Conservation (phyloP, 1,140 invertebrate genomes). For the Radopholus similis region DNA sequence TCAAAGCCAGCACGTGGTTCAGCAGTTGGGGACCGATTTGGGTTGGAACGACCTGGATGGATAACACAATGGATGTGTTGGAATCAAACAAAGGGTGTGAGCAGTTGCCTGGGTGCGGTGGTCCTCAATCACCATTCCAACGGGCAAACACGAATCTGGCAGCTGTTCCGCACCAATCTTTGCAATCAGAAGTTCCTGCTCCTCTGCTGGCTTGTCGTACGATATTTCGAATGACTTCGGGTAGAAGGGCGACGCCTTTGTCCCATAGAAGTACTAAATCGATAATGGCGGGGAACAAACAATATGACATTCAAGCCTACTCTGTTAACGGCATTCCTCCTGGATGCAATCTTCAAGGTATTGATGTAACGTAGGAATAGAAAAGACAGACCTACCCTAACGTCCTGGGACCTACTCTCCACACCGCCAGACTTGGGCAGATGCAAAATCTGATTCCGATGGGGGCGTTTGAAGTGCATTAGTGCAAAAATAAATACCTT, state of each 20-base stretch:
- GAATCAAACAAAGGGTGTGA: neutral
- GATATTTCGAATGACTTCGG: constrained; percentile 37
- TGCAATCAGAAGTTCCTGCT: constrained; percentile 35
- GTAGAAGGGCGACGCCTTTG: constrained; percentile 12
- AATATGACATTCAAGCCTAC: constrained; percentile 12
- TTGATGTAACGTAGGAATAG: too few relatives aligned
- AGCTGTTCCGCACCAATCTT: constrained; percentile 38
- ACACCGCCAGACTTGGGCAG: constrained; percentile 46
- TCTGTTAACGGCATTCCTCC: constrained; percentile 27
- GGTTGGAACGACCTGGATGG: constrained; percentile 31
- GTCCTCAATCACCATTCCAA: constrained; percentile 41
- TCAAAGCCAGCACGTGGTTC: constrained; percentile 36
- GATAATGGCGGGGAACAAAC: neutral
- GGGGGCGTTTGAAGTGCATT: neutral
- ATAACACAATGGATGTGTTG: neutral
- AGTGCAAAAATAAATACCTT: constrained; percentile 33
- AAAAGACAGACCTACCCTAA: too few relatives aligned
- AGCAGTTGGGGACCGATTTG: constrained; percentile 9
- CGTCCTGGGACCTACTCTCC: constrained; percentile 26
- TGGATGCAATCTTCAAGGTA: too few relatives aligned
- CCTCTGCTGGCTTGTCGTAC: constrained; percentile 34
- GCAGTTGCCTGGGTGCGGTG: constrained; percentile 26
- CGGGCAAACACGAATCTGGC: constrained; percentile 41
- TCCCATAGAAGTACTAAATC: constrained; percentile 49
- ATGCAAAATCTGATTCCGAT: constrained; percentile 31